Percentiles rank a stretch among this genome's conserved stretches.
phyloP scores from a whole-genome alignment of 1,140 invertebrate genomes.

The Berghia stephanieae region DNA sequence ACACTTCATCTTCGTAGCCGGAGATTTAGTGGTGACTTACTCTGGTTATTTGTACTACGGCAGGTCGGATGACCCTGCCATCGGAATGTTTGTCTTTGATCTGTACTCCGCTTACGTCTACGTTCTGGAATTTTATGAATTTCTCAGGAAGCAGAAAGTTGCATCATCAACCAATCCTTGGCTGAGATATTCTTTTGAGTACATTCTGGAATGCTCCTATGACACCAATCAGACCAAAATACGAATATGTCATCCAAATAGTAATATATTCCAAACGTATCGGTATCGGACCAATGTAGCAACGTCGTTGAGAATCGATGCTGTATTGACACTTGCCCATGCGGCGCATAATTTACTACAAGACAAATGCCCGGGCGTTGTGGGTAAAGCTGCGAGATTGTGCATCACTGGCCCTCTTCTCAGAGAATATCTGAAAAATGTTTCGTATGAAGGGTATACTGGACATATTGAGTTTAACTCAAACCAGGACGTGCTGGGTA shows the following conservation, averaged over 20 bases:
- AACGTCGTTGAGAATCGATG: constrained; percentile 9
- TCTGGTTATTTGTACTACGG: neutral
- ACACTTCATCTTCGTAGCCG: constrained; percentile 7
- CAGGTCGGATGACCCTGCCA: neutral
- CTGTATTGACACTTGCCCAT: constrained; percentile 6
- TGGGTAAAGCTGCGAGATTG: neutral
- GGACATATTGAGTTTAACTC: constrained; percentile 5
- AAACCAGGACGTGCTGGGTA: neutral
- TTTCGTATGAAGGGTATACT: constrained; percentile 9
- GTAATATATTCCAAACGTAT: neutral
- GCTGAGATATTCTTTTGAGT: neutral
- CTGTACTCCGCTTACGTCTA: neutral
- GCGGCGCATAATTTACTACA: neutral
- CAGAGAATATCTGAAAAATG: neutral
- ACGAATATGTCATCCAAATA: neutral
- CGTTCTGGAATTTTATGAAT: constrained; percentile 20
- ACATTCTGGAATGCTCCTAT: neutral
- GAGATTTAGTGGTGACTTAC: neutral
- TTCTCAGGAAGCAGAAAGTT: constrained; percentile 14
- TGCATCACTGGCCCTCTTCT: neutral
- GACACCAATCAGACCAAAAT: too few species aligned
- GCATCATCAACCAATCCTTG: constrained; percentile 1
- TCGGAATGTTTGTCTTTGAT: constrained; percentile 15
- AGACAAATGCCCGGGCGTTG: neutral
- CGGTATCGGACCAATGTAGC: neutral